Evolutionary conservation across 2,113 vertebrate species (phyloP).

Genomic region (Brachirus orientalis): DNA sequence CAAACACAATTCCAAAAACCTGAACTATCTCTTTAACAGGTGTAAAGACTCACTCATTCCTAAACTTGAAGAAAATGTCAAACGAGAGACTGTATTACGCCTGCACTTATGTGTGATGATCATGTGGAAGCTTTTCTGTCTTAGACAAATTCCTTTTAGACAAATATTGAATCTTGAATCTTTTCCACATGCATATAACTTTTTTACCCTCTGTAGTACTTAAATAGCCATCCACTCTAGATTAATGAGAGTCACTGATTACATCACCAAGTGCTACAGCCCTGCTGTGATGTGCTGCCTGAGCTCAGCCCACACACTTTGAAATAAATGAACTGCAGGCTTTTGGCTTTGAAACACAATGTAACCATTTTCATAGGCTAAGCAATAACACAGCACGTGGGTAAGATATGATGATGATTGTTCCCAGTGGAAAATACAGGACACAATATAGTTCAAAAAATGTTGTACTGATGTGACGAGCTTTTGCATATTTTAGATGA

Average conservation of each 20-base stretch:
- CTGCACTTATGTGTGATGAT: too few species aligned
- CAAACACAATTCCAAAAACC: too few species aligned
- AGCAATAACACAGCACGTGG: conserved; percentile 12
- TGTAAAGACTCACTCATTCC: too few species aligned
- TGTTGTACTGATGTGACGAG: conserved; percentile 12
- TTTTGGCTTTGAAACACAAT: conserved; percentile 21
- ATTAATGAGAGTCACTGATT: conserved; percentile 42
- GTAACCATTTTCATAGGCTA: conserved; percentile 16
- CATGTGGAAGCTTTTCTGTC: too few species aligned
- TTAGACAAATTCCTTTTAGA: too few species aligned
- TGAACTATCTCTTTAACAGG: too few species aligned
- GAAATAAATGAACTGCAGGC: conserved; percentile 42
- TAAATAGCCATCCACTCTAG: conserved; percentile 35
- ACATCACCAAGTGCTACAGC: conserved; percentile 27
- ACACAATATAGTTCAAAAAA: conserved; percentile 3
- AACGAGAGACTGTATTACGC: too few species aligned
- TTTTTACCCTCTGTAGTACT: conserved; percentile 12
- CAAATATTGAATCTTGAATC: too few species aligned
- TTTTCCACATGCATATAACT: conserved; percentile 2
- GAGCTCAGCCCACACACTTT: conserved; percentile 33
- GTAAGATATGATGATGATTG: neutral
- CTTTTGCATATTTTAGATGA: conserved; percentile 2
- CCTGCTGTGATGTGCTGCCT: conserved; percentile 22
- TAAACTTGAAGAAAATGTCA: too few species aligned
- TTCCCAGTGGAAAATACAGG: conserved; percentile 5